Conservation (phyloP, 2,113 vertebrate species). For the Dromas ardeola region DNA sequence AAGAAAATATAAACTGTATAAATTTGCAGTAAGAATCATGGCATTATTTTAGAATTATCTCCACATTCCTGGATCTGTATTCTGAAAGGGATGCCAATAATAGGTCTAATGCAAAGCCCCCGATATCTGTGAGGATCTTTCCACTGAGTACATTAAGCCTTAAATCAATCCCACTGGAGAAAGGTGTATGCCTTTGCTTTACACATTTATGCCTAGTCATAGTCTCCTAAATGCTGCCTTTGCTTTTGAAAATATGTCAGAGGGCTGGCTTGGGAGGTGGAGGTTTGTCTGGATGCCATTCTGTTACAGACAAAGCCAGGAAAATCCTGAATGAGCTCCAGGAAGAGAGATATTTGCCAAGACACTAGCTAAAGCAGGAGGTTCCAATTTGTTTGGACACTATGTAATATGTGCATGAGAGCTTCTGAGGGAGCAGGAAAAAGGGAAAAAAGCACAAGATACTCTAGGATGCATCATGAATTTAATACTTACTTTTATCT, state of each 20-base stretch:
- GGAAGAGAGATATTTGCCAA: slow-evolving; percentile 61
- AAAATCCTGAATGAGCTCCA: slow-evolving; percentile 69
- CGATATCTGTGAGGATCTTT: not conserved
- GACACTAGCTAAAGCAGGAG: slow-evolving; percentile 59
- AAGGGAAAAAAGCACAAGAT: not conserved
- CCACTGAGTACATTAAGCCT: not conserved
- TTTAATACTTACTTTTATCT: not conserved
- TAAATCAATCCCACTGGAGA: not conserved
- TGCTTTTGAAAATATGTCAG: slow-evolving; percentile 36
- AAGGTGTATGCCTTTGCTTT: not conserved
- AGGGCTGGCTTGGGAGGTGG: slow-evolving; percentile 15
- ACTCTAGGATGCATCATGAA: not conserved
- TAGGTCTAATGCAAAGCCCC: not conserved
- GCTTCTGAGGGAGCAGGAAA: slow-evolving; percentile 38
- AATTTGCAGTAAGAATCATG: not conserved
- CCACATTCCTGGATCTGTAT: not conserved
- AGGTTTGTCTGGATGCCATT: slow-evolving; percentile 71
- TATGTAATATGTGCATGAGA: slow-evolving; percentile 30
- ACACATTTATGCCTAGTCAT: slow-evolving; percentile 26
- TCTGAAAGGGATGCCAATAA: not conserved
- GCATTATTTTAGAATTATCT: not conserved
- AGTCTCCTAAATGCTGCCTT: slow-evolving; percentile 35
- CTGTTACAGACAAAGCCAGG: slow-evolving; percentile 57
- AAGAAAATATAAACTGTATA: not conserved
- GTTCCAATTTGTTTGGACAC: slow-evolving; percentile 71